Evolutionary conservation across 2,113 vertebrate genomes (phyloP), one percentile per base, ranked within the genome.

Genomic region (Mobula birostris): DNA sequence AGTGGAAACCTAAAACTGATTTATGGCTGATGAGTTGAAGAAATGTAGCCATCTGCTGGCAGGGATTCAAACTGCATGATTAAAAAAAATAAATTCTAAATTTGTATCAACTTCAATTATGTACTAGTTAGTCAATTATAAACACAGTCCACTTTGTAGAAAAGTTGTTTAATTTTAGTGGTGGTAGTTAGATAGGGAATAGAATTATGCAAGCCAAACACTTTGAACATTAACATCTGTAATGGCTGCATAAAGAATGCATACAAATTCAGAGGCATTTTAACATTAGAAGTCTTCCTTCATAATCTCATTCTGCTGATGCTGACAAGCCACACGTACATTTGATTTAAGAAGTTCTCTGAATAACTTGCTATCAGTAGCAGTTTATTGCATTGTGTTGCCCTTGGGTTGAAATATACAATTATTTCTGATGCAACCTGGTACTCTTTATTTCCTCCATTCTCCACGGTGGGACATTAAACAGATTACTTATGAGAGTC

Each of bases 11-110:
- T 24, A 40, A 93, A 74, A 40, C 91, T 56, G 91, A 48, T 93
- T 93, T 15, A 48, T 74, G 68, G 91, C 29, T 93, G 91, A 74
- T 74, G 91, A 74, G 68, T 32, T 74, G 48, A 74, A 56, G 32
- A 93, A 21, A 15, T 76, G 74, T 40, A 93, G 91, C 91, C 91
- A 93, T 93, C 91, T 93, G 91, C 91, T 93, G 91, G 91, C 68
- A 56, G 68, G 40, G 8, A 21, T 70, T 76, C 91, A 93, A 15
- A 74, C 17, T 93, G 91, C 66, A 93, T 15, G 14, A 68, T 7
- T 12, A n/a, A 90, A 90, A 90, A 68, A n/a, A 32, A 48, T 48
- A 48, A 48, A 48, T 48, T 66, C 85, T 61, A 66, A 66, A 66
- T 90, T 68, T 90, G 15, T 90, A 17, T 90, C 61, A n/a, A n/a